Percentiles rank a stretch among this genome's conserved stretches.
phyloP scores from a whole-genome alignment of 2,113 vertebrate species.

The Rhadina sibilatrix region DNA sequence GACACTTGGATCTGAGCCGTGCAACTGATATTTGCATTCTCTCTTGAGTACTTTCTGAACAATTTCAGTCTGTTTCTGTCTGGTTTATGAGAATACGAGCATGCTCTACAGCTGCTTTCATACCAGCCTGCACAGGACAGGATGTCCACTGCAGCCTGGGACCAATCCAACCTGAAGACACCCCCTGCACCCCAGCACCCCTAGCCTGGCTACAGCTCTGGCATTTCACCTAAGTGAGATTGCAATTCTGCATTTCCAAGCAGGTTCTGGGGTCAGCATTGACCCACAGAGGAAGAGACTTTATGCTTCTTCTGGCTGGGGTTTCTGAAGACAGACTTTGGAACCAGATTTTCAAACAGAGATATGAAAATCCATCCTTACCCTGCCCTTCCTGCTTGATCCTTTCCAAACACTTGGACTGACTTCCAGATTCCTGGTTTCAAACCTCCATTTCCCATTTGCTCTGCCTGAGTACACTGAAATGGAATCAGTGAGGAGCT shows the following conservation, averaged over 20 bases:
- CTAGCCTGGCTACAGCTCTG: background rate
- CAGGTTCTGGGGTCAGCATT: background rate
- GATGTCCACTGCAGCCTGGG: background rate
- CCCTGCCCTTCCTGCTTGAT: background rate
- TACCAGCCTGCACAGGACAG: background rate
- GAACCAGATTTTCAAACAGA: background rate
- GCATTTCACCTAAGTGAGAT: accelerated
- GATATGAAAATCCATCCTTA: background rate
- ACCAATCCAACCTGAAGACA: background rate
- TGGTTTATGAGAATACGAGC: background rate
- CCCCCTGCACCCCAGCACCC: no score
- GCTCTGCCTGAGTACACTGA: background rate
- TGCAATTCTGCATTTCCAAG: background rate
- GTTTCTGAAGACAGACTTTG: background rate
- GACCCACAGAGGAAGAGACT: background rate
- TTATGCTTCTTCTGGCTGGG: background rate
- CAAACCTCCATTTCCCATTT: background rate
- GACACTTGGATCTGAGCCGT: background rate
- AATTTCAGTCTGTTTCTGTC: background rate
- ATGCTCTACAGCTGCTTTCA: background rate
- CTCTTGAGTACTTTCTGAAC: background rate
- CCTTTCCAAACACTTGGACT: background rate
- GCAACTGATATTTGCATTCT: background rate
- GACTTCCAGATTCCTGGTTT: background rate
- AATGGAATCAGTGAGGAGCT: background rate